Conservation (phyloP, 2,113 vertebrate species). For the Eurystomus gularis region DNA sequence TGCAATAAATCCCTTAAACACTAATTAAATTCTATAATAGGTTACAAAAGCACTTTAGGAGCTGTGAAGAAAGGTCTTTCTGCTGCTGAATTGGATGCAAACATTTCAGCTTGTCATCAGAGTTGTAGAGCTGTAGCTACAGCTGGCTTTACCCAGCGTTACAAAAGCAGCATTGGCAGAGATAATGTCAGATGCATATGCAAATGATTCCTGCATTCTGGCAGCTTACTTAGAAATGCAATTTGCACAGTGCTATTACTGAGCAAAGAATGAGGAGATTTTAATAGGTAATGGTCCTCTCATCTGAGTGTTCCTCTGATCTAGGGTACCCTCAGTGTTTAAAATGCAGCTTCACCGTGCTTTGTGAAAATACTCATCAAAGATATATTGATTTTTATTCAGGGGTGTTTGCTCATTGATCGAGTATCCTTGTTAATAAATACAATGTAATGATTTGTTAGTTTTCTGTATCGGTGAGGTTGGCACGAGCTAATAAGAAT, state of each 20-base stretch:
- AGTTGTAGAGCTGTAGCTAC: not conserved
- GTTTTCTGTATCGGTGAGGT: not conserved
- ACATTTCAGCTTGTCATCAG: constrained; percentile 20
- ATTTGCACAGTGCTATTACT: not conserved
- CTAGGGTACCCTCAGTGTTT: not conserved
- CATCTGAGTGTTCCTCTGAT: not conserved
- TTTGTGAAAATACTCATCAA: not conserved
- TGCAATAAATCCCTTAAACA: constrained; percentile 16
- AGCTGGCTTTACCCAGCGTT: not conserved
- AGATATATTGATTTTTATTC: not conserved
- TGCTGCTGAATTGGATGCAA: constrained; percentile 33
- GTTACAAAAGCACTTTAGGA: constrained; percentile 34
- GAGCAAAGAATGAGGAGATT: not conserved
- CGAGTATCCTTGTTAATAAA: not conserved
- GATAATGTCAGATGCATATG: not conserved
- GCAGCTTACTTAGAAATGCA: not conserved
- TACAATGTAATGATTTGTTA: not conserved
- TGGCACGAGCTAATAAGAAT: not conserved
- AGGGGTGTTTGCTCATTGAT: not conserved
- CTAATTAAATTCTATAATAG: not conserved
- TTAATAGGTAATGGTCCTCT: not conserved
- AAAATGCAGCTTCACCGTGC: not conserved
- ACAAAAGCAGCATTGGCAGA: not conserved
- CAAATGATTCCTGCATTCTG: constrained; percentile 8
- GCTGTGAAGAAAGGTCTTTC: not conserved